Conservation (phyloP, 2,888 invertebrate genomes). For the Ramazzottius varieornatus region DNA sequence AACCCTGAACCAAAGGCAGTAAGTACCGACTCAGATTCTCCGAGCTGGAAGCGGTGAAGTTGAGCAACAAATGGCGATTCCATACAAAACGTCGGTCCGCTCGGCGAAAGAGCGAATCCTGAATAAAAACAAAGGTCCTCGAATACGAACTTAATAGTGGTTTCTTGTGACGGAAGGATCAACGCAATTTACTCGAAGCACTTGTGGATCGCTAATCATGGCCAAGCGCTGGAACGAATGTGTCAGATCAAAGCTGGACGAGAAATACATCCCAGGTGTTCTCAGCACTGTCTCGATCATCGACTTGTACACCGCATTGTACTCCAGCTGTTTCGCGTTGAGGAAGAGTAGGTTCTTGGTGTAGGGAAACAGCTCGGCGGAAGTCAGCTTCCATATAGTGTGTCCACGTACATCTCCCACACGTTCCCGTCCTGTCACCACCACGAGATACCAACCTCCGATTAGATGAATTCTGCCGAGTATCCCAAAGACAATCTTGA, state of each 20-base stretch:
- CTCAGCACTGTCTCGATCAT: conserved; percentile 57
- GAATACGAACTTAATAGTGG: background rate
- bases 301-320: conserved; percentile 52
- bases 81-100: conserved; percentile 70
- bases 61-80: conserved; percentile 50
- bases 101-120: conserved; percentile 10
- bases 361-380: conserved; percentile 39
- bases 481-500: conserved; percentile 4
- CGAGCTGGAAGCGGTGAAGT: background rate
- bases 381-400: conserved; percentile 19
- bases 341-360: conserved; percentile 55
- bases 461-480: conserved; percentile 6
- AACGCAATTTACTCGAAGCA: conserved; percentile 8
- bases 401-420: conserved; percentile 17
- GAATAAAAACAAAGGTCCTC: conserved; percentile 3
- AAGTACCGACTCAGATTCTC: conserved; percentile 16
- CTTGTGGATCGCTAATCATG: conserved; percentile 10
- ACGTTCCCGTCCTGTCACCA: conserved; percentile 4
- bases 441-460: conserved; percentile 5
- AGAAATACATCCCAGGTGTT: conserved; percentile 70
- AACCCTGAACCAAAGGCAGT: conserved; percentile 22
- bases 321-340: conserved; percentile 45
- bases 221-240: conserved; percentile 62
- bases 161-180: background rate
- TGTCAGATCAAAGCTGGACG: conserved; percentile 71